Evolutionary conservation across 2,113 vertebrate genomes (phyloP), one percentile per base, ranked within the genome.

Genomic region (Semicossyphus pulcher): DNA sequence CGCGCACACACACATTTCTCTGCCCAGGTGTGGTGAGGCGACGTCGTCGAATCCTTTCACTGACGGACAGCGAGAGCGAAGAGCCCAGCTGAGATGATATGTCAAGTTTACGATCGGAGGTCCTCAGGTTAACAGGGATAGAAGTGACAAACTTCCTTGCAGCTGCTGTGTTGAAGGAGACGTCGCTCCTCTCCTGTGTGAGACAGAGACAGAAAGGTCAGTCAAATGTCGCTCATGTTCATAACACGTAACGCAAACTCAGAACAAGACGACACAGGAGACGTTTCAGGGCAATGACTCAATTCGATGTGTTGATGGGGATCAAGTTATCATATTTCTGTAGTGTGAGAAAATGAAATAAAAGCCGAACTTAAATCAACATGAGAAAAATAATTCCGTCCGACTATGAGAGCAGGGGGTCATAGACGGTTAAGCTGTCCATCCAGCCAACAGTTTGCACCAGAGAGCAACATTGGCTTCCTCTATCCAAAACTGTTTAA

Each of bases 1-100:
- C 21, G 52, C 51, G 29, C 64, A 54, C 82, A 72, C 58, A 69
- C 63, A 56, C 90, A 91, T 91, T 84, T 86, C 89, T 86, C 74
- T 87, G 78, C 70, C 72, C 77, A 72, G 81, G 70, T 81, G 81
- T 56, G 66, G 26, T 31, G 62, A 73, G 72, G 74, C 57, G 31
- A 74, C 2, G 29, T 7, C 36, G 80, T 59, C 23, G 56, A 47
- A 54, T 65, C 41, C 41, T 75, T 58, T 29, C 26, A 28, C 44
- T 25, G 56, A 28, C 18, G 5, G 63, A 44, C 23, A 28, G 52
- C 5, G 15, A 57, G 23, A 21, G 47, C 3, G 78, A 69, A n/a
- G 45, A 66, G 51, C 3, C 64, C 26, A 54, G 78, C 6, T 23
- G 74, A 73, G 51, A 83, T 26, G 67, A 80, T 32, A 61, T 71